phyloP scores from a whole-genome alignment of 2,797 vertebrate species.

The Hippocampus kuda region DNA sequence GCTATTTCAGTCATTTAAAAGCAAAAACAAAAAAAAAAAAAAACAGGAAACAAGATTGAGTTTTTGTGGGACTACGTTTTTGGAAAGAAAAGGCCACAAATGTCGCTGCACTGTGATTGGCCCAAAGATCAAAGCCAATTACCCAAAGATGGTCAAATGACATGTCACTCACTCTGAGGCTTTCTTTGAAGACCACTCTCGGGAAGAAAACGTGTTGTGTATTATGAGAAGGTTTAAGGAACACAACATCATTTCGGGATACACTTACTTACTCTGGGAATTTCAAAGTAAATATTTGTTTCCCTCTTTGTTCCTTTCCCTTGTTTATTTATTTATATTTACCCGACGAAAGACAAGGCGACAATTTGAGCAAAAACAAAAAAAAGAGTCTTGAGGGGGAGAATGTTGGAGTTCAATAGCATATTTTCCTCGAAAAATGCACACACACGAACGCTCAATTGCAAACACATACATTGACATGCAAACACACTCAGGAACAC shows the following conservation, averaged over 20 bases:
- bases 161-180: background rate
- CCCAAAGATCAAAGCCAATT: background rate
- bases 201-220: background rate
- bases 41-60: no score
- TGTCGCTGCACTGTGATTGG: background rate
- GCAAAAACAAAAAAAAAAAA: no score
- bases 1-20: no score
- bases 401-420: background rate
- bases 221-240: background rate
- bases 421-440: background rate
- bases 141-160: background rate
- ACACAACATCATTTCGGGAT: background rate
- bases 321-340: background rate
- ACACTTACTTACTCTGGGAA: background rate
- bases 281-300: constrained; percentile 6
- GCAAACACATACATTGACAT: background rate
- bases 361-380: constrained; percentile 2
- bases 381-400: background rate
- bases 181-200: background rate
- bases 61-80: no score
- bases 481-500: background rate
- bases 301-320: background rate
- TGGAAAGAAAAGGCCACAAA: no score
- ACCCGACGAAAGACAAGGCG: background rate
- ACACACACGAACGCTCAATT: background rate